phyloP scores from a whole-genome alignment of 2,888 invertebrate species.

The Eupelmus urozonus region DNA sequence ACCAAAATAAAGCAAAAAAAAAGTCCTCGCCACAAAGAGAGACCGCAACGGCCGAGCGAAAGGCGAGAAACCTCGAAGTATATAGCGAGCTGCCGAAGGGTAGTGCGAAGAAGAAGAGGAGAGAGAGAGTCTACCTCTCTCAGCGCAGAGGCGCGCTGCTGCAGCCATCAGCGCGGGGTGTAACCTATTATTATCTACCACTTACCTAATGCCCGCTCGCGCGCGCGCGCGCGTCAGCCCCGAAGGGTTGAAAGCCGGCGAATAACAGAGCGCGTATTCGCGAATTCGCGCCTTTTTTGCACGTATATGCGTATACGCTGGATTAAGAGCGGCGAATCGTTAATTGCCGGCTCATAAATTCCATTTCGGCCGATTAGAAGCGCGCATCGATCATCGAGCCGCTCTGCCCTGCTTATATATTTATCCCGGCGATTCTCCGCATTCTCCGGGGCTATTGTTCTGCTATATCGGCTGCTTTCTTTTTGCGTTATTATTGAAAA shows the following conservation, averaged over 20 bases:
- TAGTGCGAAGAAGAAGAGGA: not conserved
- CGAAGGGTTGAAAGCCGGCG: conserved; percentile 47
- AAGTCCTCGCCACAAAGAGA: not conserved
- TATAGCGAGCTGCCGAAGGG: not conserved
- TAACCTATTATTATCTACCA: conserved; percentile 77
- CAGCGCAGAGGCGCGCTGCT: no score
- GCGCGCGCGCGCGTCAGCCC: conserved; percentile 4
- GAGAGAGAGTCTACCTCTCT: not conserved
- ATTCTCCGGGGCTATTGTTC: no score
- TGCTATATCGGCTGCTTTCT: no score
- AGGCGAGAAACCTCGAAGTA: not conserved
- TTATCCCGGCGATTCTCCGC: no score
- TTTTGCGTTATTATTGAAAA: not conserved
- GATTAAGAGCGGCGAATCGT: no score
- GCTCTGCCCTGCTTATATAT: no score
- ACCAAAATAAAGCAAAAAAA: not conserved
- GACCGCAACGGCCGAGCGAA: not conserved
- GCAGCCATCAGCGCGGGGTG: conserved; percentile 74
- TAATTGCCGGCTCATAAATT: no score
- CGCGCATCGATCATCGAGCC: no score
- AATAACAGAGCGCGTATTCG: not conserved
- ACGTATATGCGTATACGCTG: no score
- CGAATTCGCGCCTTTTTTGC: no score
- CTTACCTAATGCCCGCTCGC: conserved; percentile 73
- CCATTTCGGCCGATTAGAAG: no score